phyloP scores from a whole-genome alignment of 1,140 invertebrate species.

The Vanessa atalanta region DNA sequence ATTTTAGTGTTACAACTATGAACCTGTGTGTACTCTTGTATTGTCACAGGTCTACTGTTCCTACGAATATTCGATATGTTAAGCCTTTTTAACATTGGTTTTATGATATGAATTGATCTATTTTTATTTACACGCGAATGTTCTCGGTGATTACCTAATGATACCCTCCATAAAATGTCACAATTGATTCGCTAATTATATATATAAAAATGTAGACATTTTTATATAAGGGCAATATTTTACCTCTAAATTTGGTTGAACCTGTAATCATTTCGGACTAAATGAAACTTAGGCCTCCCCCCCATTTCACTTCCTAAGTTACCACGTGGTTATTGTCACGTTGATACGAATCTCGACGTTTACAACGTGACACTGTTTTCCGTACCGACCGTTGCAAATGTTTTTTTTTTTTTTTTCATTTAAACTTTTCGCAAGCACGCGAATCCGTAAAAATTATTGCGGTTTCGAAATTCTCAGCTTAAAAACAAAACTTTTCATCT shows the following conservation, averaged over 20 bases:
- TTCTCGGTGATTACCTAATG: no score
- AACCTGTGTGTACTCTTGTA: no score
- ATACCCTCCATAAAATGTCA: no score
- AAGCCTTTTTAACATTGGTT: no score
- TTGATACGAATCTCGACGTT: neutral
- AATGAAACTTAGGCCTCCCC: neutral
- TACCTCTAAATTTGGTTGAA: neutral
- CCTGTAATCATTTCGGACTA: no score
- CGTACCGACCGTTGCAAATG: neutral
- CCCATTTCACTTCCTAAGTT: neutral
- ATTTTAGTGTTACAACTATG: no score
- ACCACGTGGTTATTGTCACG: neutral
- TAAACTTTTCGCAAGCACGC: neutral
- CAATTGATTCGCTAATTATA: no score
- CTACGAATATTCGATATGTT: no score
- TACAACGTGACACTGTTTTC: conserved; percentile 1
- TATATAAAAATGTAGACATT: no score
- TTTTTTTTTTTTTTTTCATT: neutral
- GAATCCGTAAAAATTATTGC: neutral
- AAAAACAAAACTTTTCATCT: neutral
- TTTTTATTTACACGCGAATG: no score
- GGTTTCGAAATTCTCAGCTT: neutral
- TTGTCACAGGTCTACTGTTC: no score
- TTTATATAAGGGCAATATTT: neutral
- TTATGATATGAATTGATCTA: no score